Base-by-base conservation (phyloP, 2,888 invertebrate species). In the Zygothrica quintamaculata region DNA sequence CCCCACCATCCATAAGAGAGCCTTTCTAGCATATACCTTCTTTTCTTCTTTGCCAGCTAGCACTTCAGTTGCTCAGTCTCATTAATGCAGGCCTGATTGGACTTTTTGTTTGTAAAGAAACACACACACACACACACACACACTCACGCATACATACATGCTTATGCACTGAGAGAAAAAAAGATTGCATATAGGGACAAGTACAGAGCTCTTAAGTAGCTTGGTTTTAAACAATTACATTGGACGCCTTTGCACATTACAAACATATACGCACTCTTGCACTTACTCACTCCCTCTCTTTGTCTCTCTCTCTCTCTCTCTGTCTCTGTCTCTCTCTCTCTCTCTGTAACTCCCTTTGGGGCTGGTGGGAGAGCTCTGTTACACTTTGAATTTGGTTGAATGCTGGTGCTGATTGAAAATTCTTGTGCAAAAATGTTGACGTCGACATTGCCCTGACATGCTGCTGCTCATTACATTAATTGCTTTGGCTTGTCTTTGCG, bases 371-470 rank as follows among this genome's bases (percentile, higher is more conserved):
- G n/a, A n/a, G n/a, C n/a, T n/a, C n/a, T n/a, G n/a, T n/a, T n/a
- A n/a, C 29, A 3, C 25, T 42, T 26, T 22, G 37, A 29, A 25
- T 59, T 59, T 52, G 51, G 42, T 42, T 70, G 65, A 78, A 74
- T 84, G 73, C 74, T 64, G 57, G 58, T 74, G 75, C 70, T 82
- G 87, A 87, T 81, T 81, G 80, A 81, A 81, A 81, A 81, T 81
- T 81, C 86, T 81, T 81, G 81, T 81, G 81, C 86, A 79, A 86
- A 86, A 86, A 86, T 86, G 84, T 79, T 77, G 84, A 79, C 84
- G 86, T 81, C 84, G 86, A 77, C 74, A 65, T 66, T 70, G 67
- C 61, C 47, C 77, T 72, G 84, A 86, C 85, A 80, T 71, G 84
- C 73, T 66, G 87, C 84, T 68, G 81, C 87, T 82, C 87, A 82